Conservation (phyloP, 2,888 invertebrate species). For the Eupelmus urozonus region DNA sequence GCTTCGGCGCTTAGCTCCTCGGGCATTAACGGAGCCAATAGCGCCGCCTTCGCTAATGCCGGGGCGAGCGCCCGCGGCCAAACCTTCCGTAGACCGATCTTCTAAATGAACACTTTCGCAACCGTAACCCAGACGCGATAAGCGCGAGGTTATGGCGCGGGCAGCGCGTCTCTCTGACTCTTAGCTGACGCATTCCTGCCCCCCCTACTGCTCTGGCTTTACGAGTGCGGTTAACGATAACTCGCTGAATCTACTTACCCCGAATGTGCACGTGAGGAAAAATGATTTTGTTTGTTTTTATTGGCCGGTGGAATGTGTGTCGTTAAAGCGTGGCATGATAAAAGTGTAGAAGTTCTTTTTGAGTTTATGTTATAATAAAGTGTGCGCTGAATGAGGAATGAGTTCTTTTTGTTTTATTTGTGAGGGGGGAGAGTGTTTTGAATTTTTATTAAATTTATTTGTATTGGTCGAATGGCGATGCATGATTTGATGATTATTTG, state of each 20-base stretch:
- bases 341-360: no score
- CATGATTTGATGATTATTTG: no score
- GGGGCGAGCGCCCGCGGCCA: neutral
- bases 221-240: slow-evolving; percentile 20
- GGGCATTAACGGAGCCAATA: slow-evolving; percentile 1
- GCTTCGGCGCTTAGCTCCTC: neutral
- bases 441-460: no score
- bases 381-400: no score
- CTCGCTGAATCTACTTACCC: slow-evolving; percentile 11
- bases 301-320: no score
- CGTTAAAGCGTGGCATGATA: no score
- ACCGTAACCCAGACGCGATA: slow-evolving; percentile 38
- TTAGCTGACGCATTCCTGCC: slow-evolving; percentile 16
- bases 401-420: no score
- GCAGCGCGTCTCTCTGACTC: neutral
- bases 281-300: neutral
- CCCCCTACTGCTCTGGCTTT: no score
- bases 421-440: no score
- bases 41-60: slow-evolving; percentile 16
- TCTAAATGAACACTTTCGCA: slow-evolving; percentile 43
- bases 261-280: neutral
- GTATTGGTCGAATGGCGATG: no score
- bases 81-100: slow-evolving; percentile 5
- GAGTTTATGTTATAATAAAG: no score
- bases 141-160: slow-evolving; percentile 32